Base-by-base conservation (phyloP, 1,140 invertebrate species). In the Aphis craccivora region DNA sequence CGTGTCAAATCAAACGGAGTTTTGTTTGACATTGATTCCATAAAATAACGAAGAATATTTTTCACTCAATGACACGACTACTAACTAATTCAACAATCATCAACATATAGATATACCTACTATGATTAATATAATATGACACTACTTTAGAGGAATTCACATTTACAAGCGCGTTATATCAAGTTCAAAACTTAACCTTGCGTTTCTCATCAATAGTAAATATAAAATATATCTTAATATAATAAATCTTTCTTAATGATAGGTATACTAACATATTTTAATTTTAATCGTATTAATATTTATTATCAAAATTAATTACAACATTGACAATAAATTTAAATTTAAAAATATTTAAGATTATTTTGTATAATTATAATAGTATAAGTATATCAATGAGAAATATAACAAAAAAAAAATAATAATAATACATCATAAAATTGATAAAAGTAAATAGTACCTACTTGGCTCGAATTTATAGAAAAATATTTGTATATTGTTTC, bases 21-120 rank as follows among this genome's bases (percentile, higher is more conserved):
- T 30, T 67, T 67, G 53, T 30, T 67, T 90, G 37, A 90, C 53
- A 90, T 90, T 90, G 55, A 67, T 67, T 90, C 48, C 8, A 67
- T 22, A 22, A 43, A 90, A 43, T 30, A 90, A 67, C 25, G 55
- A 53, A 53, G 45, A 88, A 89, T 55, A 2, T 90, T 43, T 60
- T 60, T 90, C 22, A 22, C 14, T 8, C 25, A 90, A 67, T 90
- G 53, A 22, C 55, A 35, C 14, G 11, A 30, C 14, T 43, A 43
- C 4, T 84, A 9, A 48, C 37, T 40, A 90, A 90, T 30, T 35
- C 37, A 60, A 60, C 23, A 90, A 40, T 90, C 53, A 55, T 60
- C 88, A 37, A 53, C n/a, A n/a, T n/a, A 76, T 76, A 76, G 48
- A 2, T 18, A 18, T n/a, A 35, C 37, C 37, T 40, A 40, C 30